Evolutionary conservation across 2,113 vertebrate genomes (phyloP), one percentile per base, ranked within the genome.

Genomic region (Pseudolaguvia tuberculata): DNA sequence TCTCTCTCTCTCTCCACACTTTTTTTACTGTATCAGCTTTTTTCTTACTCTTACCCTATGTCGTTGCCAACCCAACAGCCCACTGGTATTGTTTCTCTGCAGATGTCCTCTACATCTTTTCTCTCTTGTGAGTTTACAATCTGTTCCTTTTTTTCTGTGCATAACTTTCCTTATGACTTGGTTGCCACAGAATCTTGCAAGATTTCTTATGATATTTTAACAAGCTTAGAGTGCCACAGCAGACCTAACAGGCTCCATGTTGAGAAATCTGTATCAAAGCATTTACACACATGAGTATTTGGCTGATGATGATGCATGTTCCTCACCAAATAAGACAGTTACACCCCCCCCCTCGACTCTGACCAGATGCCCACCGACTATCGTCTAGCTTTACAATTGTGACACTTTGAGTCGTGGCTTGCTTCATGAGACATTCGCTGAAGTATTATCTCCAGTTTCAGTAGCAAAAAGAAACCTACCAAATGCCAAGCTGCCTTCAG

Each of bases 401-500:
- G 45, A 71, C 39, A 42, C 39, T 20, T 71, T 55, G 47, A 29
- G n/a, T 42, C 57, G 53, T 17, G 5, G 45, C 57, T 71, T 71
- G 69, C 55, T 57, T 51, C 63, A 18, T 20, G 45, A 25, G 13
- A 23, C 63, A 27, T 67, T 67, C 63, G 10, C 14, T 29, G 63
- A 29, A 67, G 45, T 67, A 67, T 45, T 18, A 50, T 67, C 63
- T 50, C 45, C 45, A 67, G 45, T 67, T n/a, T 47, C 45, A 67
- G 29, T 17, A 20, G 63, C 63, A 50, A 45, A 50, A 48, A 47
- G 23, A 67, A 23, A 67, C 23, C 63, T 50, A 67, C 48, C 23
- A 67, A 67, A 67, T 67, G 63, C 63, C 63, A 57, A 80, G 63
- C 53, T 68, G 39, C 68, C 52, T 61, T 75, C 66, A 68, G 70